Conservation (phyloP, 2,888 invertebrate genomes). For the Didymodactylos carnosus region DNA sequence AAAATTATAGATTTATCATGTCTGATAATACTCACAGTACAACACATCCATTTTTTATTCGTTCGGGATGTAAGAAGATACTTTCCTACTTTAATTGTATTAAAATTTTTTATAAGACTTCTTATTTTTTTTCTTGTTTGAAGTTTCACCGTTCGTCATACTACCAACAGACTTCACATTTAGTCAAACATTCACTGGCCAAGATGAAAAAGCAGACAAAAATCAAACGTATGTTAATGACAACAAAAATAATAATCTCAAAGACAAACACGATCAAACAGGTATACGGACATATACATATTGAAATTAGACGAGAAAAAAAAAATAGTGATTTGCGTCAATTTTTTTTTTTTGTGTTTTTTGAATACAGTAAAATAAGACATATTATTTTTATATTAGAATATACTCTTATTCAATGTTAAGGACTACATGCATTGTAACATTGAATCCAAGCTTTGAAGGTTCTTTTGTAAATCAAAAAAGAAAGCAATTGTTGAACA, state of each 20-base stretch:
- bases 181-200: not conserved
- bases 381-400: not conserved
- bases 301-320: not conserved
- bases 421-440: too few relatives aligned
- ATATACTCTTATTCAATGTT: too few relatives aligned
- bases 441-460: too few relatives aligned
- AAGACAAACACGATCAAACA: not conserved
- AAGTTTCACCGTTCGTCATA: not conserved
- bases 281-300: not conserved
- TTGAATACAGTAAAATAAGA: not conserved
- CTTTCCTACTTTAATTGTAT: too few relatives aligned
- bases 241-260: not conserved
- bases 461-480: too few relatives aligned
- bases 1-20: too few relatives aligned
- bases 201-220: too few relatives aligned
- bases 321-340: too few relatives aligned
- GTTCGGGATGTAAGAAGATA: not conserved
- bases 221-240: not conserved
- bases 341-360: not conserved
- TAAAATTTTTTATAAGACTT: not conserved
- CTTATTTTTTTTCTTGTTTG: not conserved
- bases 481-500: too few relatives aligned
- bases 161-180: not conserved
- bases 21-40: too few relatives aligned
- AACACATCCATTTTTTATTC: not conserved